phyloP scores from a whole-genome alignment of 1,140 invertebrate species.

The Drosophila kohkoa region DNA sequence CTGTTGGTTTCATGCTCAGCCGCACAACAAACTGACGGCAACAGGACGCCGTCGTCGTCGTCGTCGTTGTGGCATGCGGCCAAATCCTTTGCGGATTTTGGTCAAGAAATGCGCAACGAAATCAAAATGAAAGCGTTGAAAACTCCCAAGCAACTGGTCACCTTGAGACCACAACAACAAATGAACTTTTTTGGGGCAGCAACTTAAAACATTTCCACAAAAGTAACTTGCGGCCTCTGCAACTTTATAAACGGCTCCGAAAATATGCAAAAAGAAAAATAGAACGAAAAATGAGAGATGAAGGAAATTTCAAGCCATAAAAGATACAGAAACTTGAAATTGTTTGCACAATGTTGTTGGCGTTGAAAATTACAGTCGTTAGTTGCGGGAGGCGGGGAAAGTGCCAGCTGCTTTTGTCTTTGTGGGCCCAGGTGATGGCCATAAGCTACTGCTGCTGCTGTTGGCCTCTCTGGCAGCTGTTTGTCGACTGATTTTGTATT shows the following conservation, averaged over 20 bases:
- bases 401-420: constrained; percentile 20
- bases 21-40: constrained; percentile 35
- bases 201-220: constrained; percentile 45
- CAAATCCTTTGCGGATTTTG: constrained; percentile 74
- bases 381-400: neutral
- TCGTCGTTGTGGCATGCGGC: constrained; percentile 21
- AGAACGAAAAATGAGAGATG: constrained; percentile 10
- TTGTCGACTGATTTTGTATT: constrained; percentile 66
- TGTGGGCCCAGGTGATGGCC: constrained; percentile 37
- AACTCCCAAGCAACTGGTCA: constrained; percentile 21
- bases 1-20: constrained; percentile 50
- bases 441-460: neutral
- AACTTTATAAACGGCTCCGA: constrained; percentile 47
- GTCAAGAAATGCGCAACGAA: constrained; percentile 74
- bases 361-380: constrained; percentile 45
- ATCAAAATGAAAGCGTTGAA: constrained; percentile 69
- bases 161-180: constrained; percentile 21
- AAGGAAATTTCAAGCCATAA: constrained; percentile 33
- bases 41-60: constrained; percentile 7
- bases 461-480: constrained; percentile 2
- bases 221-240: constrained; percentile 44
- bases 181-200: constrained; percentile 5
- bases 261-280: constrained; percentile 20
- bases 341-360: constrained; percentile 32
- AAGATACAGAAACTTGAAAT: constrained; percentile 43